Percentiles rank a stretch among this genome's conserved stretches.
These are phyloP conservation scores for Eptesicus fuscus DNA, from an alignment of 2,113 vertebrate species.

Conservation along the genomic window DNA sequence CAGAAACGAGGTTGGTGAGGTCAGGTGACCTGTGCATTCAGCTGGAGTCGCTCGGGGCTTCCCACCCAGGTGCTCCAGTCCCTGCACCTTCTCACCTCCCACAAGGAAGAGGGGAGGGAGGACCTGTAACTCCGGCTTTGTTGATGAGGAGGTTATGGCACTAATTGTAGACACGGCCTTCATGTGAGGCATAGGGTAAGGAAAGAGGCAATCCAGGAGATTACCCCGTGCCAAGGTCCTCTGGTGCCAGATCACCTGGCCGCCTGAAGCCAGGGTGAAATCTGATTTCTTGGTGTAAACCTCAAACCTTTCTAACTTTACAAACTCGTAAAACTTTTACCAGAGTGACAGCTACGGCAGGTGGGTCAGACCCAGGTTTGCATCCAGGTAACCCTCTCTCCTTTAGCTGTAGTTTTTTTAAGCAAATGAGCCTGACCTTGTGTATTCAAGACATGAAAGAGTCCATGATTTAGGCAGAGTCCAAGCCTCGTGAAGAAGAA, in stretches of 20 bases:
- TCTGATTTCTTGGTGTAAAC: background rate
- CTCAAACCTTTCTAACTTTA: conserved; percentile 15
- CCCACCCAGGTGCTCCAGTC: background rate
- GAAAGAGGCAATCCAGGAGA: background rate
- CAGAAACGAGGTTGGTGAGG: background rate
- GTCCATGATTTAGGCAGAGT: conserved; percentile 1
- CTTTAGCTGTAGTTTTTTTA: background rate
- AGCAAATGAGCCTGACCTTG: background rate
- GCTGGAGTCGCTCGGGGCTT: background rate
- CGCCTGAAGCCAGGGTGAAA: background rate
- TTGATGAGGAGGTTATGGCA: background rate
- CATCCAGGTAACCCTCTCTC: background rate
- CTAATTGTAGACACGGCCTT: background rate
- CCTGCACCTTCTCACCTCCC: background rate
- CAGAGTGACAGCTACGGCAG: background rate
- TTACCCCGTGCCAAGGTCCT: background rate
- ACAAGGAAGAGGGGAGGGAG: background rate
- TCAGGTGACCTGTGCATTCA: background rate
- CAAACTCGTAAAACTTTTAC: conserved; percentile 2
- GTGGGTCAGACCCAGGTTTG: background rate
- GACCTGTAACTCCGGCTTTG: background rate
- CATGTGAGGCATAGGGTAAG: background rate
- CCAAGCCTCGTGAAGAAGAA: conserved; percentile 17
- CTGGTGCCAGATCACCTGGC: background rate
- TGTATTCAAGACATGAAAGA: background rate